Percentiles rank a stretch among this genome's conserved stretches.
phyloP scores from a whole-genome alignment of 1,140 invertebrate species.

The Brachionus rubens region DNA sequence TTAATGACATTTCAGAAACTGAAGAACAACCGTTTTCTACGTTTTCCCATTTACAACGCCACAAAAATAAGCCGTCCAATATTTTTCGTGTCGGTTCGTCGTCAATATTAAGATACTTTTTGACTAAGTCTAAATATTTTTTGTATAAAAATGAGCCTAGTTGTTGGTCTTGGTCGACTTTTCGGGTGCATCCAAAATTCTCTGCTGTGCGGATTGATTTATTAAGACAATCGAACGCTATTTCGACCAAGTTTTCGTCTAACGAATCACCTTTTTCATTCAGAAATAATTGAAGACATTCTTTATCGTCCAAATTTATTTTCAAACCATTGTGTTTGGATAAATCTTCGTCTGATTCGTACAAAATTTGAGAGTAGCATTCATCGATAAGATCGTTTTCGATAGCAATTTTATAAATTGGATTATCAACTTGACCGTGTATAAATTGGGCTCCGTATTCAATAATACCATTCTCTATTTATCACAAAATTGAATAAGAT shows the following conservation, averaged over 20 bases:
- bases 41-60: constrained; percentile 36
- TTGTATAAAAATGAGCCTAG: constrained; percentile 15
- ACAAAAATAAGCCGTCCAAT: not conserved
- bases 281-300: not conserved
- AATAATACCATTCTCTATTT: not conserved
- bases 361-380: not conserved
- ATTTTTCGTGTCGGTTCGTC: not conserved
- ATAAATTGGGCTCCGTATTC: constrained; percentile 52
- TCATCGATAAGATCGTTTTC: constrained; percentile 54
- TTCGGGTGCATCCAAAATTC: not conserved
- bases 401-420: constrained; percentile 58
- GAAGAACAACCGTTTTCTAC: not conserved
- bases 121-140: not conserved
- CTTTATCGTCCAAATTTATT: constrained; percentile 28
- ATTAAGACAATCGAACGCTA: not conserved
- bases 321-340: constrained; percentile 21
- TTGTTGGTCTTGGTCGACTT: not conserved
- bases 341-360: constrained; percentile 21
- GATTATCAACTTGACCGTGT: constrained; percentile 59
- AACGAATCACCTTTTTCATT: not conserved
- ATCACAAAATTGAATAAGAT: not conserved
- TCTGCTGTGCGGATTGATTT: not conserved
- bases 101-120: not conserved
- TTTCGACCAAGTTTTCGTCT: constrained; percentile 17
- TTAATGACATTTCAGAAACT: constrained; percentile 18